Conservation (phyloP, 2,797 vertebrate species). For the Urophycis tenuis region DNA sequence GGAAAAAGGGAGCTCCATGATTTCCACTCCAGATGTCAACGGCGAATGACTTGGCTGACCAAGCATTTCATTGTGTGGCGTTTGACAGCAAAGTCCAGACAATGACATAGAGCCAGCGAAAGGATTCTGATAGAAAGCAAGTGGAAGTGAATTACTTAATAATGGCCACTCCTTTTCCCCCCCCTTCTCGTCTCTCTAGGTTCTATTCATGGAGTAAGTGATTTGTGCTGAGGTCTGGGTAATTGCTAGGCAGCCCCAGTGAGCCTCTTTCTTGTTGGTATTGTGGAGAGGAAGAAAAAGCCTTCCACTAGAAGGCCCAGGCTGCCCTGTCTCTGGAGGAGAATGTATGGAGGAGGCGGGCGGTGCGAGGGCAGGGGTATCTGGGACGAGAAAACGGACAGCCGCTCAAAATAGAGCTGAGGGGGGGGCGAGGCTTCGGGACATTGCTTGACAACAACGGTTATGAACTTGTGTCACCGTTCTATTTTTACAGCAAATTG, state of each 20-base stretch:
- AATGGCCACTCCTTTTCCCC: slow-evolving; percentile 13
- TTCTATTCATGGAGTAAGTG: slow-evolving; percentile 35
- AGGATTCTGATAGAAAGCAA: slow-evolving; percentile 19
- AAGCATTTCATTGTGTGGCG: slow-evolving; percentile 9
- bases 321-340: not conserved
- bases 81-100: slow-evolving; percentile 34
- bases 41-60: slow-evolving; percentile 32
- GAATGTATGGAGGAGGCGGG: slow-evolving; percentile 19
- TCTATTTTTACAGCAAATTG: slow-evolving; percentile 55
- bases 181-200: not conserved
- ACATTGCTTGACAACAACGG: slow-evolving; percentile 53
- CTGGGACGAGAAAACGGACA: slow-evolving; percentile 9
- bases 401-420: slow-evolving; percentile 35
- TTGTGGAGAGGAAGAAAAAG: not conserved
- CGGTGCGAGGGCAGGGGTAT: not conserved
- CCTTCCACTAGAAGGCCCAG: not conserved
- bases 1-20: slow-evolving; percentile 39
- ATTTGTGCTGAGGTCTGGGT: slow-evolving; percentile 30
- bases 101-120: slow-evolving; percentile 30
- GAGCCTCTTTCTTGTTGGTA: not conserved
- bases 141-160: slow-evolving; percentile 32
- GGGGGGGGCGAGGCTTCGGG: slow-evolving; percentile 14
- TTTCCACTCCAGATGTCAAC: slow-evolving; percentile 52
- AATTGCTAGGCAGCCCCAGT: slow-evolving; percentile 6
- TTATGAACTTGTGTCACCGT: slow-evolving; percentile 32